phyloP scores from a whole-genome alignment of 2,113 vertebrate species.

The Catagonus wagneri region DNA sequence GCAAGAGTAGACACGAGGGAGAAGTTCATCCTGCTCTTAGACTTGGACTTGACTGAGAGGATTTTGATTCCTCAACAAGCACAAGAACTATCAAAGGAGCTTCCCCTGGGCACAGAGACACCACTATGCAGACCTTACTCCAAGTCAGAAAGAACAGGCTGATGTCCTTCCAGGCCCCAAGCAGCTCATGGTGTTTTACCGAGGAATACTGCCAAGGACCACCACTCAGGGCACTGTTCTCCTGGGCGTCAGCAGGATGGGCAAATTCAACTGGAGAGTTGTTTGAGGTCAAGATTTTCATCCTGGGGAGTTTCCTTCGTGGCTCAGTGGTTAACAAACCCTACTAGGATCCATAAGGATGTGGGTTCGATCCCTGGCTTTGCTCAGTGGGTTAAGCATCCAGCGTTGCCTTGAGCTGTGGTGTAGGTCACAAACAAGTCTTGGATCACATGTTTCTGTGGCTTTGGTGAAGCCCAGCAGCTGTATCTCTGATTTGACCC shows the following conservation, averaged over 20 bases:
- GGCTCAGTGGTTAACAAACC: too few relatives aligned
- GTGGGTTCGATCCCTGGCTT: too few relatives aligned
- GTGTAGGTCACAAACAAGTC: too few relatives aligned
- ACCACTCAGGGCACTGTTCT: not conserved
- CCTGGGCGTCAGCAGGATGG: not conserved
- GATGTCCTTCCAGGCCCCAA: not conserved
- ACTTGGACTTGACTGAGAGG: not conserved
- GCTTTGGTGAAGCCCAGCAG: too few relatives aligned
- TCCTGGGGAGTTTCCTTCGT: not conserved
- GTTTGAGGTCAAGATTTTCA: not conserved
- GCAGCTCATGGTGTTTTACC: not conserved
- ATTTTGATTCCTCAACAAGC: not conserved
- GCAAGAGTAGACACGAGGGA: not conserved
- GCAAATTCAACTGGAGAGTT: not conserved
- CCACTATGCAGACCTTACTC: not conserved
- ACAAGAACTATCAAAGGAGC: not conserved
- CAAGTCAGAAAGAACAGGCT: not conserved
- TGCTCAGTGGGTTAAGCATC: too few relatives aligned
- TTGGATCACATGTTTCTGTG: too few relatives aligned
- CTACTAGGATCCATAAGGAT: too few relatives aligned
- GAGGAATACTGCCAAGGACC: not conserved
- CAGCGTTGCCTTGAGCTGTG: too few relatives aligned
- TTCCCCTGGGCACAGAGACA: not conserved
- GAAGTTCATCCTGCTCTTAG: not conserved
- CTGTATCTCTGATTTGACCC: too few relatives aligned